Percentiles rank a stretch among this genome's conserved stretches.
Evolutionary conservation across 2,797 vertebrate species (phyloP).

Genomic region (Sebastes minor): DNA sequence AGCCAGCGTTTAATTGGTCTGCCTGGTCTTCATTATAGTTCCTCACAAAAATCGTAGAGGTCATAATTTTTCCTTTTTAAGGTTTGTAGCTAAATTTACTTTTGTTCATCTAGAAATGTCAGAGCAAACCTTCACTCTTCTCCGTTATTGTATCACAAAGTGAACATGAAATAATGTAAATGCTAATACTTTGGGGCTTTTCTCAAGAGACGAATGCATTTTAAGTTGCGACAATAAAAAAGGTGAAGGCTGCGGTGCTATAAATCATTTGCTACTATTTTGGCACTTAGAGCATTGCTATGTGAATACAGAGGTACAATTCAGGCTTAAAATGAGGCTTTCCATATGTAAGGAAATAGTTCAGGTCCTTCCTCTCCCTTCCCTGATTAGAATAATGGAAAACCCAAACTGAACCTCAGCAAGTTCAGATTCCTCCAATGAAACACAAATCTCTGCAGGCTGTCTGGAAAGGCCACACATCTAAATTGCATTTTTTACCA

Average conservation of each 20-base stretch:
- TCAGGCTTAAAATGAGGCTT: conserved; percentile 4
- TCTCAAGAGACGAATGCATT: conserved; percentile 9
- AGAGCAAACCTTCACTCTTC: background rate
- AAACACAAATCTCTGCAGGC: conserved; percentile 48
- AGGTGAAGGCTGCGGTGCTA: background rate
- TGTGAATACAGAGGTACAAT: background rate
- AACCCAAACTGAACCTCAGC: conserved; percentile 34
- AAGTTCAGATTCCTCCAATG: conserved; percentile 27
- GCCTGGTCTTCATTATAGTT: conserved; percentile 37
- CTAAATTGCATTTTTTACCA: conserved; percentile 62
- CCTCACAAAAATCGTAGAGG: conserved; percentile 8
- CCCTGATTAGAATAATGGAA: conserved; percentile 50
- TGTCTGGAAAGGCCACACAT: conserved; percentile 48
- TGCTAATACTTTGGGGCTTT: background rate
- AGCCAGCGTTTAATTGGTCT: conserved; percentile 35
- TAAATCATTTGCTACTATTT: conserved; percentile 4
- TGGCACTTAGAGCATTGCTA: background rate
- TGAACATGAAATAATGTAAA: background rate
- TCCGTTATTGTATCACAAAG: background rate
- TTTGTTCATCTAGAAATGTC: conserved; percentile 6
- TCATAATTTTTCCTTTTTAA: background rate
- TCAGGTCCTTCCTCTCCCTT: conserved; percentile 14
- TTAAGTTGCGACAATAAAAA: conserved; percentile 9
- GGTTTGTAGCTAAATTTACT: background rate
- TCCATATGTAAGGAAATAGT: conserved; percentile 6